Evolutionary conservation across 2,113 vertebrate species (phyloP), one percentile per base, ranked within the genome.

Genomic region (Prochilodus magdalenae): DNA sequence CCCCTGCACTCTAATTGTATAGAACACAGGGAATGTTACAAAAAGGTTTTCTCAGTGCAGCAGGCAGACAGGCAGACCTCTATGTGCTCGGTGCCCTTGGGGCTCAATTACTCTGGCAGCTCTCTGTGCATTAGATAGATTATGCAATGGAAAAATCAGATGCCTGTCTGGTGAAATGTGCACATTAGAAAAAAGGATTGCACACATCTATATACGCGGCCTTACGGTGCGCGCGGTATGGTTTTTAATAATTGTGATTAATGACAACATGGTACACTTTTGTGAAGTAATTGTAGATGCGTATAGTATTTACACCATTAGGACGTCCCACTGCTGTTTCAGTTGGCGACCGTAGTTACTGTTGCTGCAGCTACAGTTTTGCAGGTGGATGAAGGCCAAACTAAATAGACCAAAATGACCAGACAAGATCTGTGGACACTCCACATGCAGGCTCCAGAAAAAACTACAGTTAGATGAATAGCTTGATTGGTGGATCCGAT

Each of bases 101-200:
- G 57, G 69, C 60, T 15, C 4, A 72, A 72, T 71, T 79, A 71
- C 18, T 14, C 16, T 57, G 65, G 51, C n/a, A 70, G 67, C 47
- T 69, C 33, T 27, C 66, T 47, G 67, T 62, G 67, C 69, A 71
- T 79, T 55, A n/a, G 20, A 20, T 30, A 65, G 27, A 65, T 15
- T 29, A 29, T 36, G 6, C 30, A 30, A 33, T 33, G 27, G 33
- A 13, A 40, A 69, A 69, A 40, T 69, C 33, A 7, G 33, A 13
- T 33, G 63, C 29, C 20, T 33, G 29, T 33, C 63, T 33, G 14
- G 63, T 63, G 26, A 63, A 66, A 65, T 33, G 30, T 33, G 29
- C 30, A 18, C 65, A 67, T 33, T 36, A 20, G 30, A 36, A 36
- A 65, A 22, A 1, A 67, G 30, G 36, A 30, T 36, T 36, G 29